phyloP scores from a whole-genome alignment of 1,140 invertebrate species.

The Doryteuthis pealeii region DNA sequence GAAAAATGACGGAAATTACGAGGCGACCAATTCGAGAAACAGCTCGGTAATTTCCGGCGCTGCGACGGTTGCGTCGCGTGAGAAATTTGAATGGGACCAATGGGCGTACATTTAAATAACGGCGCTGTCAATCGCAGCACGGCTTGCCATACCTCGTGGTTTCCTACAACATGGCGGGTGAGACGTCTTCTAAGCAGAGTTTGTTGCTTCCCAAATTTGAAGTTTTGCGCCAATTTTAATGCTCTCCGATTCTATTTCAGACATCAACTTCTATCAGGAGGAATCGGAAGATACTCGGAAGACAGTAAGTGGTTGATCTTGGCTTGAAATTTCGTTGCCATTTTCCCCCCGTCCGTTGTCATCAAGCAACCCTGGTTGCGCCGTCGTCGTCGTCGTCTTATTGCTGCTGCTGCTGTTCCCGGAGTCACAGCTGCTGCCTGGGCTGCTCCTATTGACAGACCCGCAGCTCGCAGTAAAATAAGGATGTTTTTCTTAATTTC shows the following conservation, averaged over 20 bases:
- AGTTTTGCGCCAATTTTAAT: slow-evolving; percentile 40
- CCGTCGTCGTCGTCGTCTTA: too few relatives aligned
- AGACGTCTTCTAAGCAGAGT: slow-evolving; percentile 54
- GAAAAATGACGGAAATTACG: background rate
- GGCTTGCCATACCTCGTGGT: slow-evolving; percentile 51
- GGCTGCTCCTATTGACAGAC: too few relatives aligned
- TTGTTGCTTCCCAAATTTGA: slow-evolving; percentile 49
- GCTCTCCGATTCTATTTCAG: slow-evolving; percentile 49
- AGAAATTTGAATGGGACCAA: slow-evolving; percentile 20
- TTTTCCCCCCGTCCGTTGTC: background rate
- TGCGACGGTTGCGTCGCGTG: slow-evolving; percentile 38
- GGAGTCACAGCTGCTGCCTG: too few relatives aligned
- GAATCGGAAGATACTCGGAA: slow-evolving; percentile 50
- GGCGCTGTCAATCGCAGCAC: slow-evolving; percentile 43
- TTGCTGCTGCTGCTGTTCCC: too few relatives aligned
- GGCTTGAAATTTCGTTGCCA: background rate
- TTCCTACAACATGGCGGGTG: slow-evolving; percentile 60
- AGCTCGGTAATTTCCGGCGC: slow-evolving; percentile 41
- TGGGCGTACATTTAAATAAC: background rate
- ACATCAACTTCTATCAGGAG: slow-evolving; percentile 57
- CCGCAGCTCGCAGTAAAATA: too few relatives aligned
- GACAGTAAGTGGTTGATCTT: slow-evolving; percentile 48
- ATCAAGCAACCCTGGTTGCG: too few relatives aligned
- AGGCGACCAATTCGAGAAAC: background rate
- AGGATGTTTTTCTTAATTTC: too few relatives aligned